Conservation (phyloP, 1,140 invertebrate genomes). For the Patella vulgata region DNA sequence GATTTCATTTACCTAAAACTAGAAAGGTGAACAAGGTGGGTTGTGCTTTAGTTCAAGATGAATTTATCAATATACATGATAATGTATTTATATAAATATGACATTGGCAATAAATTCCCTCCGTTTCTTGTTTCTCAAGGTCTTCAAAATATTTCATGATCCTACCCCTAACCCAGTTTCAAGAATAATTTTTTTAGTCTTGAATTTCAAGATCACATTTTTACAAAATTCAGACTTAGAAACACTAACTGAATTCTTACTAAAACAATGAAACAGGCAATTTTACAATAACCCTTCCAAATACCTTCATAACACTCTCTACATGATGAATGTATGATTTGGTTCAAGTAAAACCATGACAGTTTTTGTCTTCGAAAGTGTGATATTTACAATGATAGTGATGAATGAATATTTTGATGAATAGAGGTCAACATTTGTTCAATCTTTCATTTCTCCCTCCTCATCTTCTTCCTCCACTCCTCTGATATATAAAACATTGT, state of each 20-base stretch:
- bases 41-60: too few species aligned
- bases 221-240: neutral
- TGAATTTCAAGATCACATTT: neutral
- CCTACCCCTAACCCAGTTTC: too few species aligned
- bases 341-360: neutral
- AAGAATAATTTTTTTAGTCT: too few species aligned
- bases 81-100: too few species aligned
- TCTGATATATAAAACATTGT: slow-evolving; percentile 97
- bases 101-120: too few species aligned
- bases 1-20: too few species aligned
- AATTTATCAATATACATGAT: too few species aligned
- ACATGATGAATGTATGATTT: neutral
- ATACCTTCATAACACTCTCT: slow-evolving; percentile 2
- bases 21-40: too few species aligned
- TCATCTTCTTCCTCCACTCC: slow-evolving; percentile 97
- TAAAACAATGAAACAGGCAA: slow-evolving; percentile 3
- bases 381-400: too few species aligned
- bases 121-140: too few species aligned
- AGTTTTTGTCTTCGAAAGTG: neutral
- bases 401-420: neutral
- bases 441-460: slow-evolving; percentile 96
- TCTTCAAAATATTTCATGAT: too few species aligned
- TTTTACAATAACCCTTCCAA: neutral
- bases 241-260: neutral
- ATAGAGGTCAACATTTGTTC: slow-evolving; percentile 48